phyloP scores from a whole-genome alignment of 2,113 vertebrate species.

The Struthio camelus region DNA sequence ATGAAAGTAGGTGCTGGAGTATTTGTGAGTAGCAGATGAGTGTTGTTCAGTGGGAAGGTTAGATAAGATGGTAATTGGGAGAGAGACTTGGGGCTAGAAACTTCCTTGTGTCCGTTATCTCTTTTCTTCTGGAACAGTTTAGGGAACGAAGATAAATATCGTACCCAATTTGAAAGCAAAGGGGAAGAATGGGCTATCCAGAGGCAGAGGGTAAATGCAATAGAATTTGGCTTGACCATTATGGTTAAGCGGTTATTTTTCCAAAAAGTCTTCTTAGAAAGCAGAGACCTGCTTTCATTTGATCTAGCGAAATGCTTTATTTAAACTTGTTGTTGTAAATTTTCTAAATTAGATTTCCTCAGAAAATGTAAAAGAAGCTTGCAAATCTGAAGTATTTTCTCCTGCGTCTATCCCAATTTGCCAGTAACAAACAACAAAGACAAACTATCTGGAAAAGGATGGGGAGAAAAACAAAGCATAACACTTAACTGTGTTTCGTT shows the following conservation, averaged over 20 bases:
- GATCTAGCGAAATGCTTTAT: background rate
- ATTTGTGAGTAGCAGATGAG: background rate
- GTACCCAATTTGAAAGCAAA: background rate
- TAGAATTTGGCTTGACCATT: background rate
- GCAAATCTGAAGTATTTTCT: background rate
- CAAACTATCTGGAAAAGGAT: conserved; percentile 16
- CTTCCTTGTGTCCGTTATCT: background rate
- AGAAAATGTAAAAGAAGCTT: background rate
- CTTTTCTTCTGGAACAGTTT: background rate
- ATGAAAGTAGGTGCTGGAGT: background rate
- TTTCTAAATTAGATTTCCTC: background rate
- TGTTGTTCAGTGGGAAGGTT: conserved; percentile 13
- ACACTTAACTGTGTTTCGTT: background rate
- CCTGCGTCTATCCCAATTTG: background rate
- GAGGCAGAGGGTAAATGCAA: background rate
- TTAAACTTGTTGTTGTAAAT: background rate
- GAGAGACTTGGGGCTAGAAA: conserved; percentile 30
- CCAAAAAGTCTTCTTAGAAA: background rate
- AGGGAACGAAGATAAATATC: background rate
- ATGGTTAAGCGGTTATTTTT: background rate
- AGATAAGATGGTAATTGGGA: conserved; percentile 24
- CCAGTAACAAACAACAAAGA: background rate
- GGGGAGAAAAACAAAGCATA: background rate
- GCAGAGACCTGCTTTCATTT: background rate
- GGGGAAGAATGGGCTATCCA: background rate